These are phyloP conservation scores for Patiria miniata DNA, from an alignment of 35 echinoderm and acorn worm genomes.

Conservation along the genomic window DNA sequence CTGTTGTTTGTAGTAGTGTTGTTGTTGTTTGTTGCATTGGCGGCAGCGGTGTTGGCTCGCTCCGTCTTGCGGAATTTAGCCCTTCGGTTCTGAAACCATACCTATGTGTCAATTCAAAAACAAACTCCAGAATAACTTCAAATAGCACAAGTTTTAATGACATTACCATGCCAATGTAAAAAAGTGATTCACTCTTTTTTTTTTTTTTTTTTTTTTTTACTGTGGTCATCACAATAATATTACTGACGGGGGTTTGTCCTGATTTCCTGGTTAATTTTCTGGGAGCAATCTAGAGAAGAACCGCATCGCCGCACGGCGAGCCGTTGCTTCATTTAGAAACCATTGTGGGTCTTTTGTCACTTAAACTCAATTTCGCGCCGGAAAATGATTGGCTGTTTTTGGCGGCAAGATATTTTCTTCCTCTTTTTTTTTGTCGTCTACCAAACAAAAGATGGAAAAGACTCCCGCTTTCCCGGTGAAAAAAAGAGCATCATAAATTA, in stretches of 20 bases:
- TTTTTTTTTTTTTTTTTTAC: too few relatives aligned
- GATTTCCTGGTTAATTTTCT: conserved; percentile 9
- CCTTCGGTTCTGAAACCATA: conserved; percentile 98
- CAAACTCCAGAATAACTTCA: neutral
- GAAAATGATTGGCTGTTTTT: conserved; percentile 5
- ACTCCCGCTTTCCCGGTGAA: too few relatives aligned
- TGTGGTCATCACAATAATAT: too few relatives aligned
- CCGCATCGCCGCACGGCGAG: neutral
- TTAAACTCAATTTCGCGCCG: conserved; percentile 15
- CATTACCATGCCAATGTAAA: too few relatives aligned
- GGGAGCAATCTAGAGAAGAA: neutral
- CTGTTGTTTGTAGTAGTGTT: conserved; percentile 62
- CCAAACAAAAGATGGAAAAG: too few relatives aligned
- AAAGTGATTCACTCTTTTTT: too few relatives aligned
- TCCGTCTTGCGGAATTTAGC: conserved; percentile 98
- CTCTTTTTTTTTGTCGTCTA: too few relatives aligned
- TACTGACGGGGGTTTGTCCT: neutral
- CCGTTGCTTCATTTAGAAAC: neutral
- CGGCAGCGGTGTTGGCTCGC: conserved; percentile 72
- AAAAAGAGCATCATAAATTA: too few relatives aligned
- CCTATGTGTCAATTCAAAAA: conserved; percentile 53
- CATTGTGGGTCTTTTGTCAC: neutral
- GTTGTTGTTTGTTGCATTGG: conserved; percentile 63
- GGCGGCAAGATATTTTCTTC: neutral
- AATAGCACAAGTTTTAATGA: too few relatives aligned